These are phyloP conservation scores for Drosophila fuyamai DNA, from an alignment of 1,140 invertebrate genomes.

Conservation along the genomic window DNA sequence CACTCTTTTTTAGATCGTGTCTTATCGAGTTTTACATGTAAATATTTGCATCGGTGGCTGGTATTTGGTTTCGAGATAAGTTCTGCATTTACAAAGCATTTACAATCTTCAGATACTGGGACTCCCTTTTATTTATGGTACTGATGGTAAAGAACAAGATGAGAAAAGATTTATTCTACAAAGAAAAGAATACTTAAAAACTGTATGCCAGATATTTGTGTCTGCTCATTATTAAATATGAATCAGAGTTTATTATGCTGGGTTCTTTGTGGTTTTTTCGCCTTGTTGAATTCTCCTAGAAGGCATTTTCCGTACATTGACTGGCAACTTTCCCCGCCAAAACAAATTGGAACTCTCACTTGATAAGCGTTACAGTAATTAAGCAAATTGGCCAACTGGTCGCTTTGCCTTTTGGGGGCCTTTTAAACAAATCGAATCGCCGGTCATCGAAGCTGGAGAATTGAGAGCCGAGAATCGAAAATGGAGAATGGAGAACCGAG, in stretches of 20 bases:
- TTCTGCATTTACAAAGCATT: constrained; percentile 1
- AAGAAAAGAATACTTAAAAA: too few species aligned
- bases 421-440: constrained; percentile 20
- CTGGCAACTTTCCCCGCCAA: constrained; percentile 29
- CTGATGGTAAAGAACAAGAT: too few species aligned
- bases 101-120: neutral
- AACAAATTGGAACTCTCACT: constrained; percentile 63
- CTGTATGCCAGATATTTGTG: too few species aligned
- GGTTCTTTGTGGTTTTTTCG: neutral
- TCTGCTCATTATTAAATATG: neutral
- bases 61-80: constrained; percentile 25
- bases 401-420: constrained; percentile 1
- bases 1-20: constrained; percentile 23
- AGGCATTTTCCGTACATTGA: constrained; percentile 1
- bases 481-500: neutral
- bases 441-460: constrained; percentile 30
- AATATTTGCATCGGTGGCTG: constrained; percentile 63
- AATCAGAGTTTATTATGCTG: neutral
- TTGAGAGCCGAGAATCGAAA: neutral
- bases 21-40: constrained; percentile 58
- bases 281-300: neutral
- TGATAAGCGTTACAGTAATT: constrained; percentile 58
- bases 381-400: constrained; percentile 63
- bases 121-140: constrained; percentile 3
- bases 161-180: neutral